These are phyloP conservation scores for Chondrilla cf. caribensis DNA, from an alignment of 37 sponge, comb jelly and placozoan genomes.

Conservation along the genomic window DNA sequence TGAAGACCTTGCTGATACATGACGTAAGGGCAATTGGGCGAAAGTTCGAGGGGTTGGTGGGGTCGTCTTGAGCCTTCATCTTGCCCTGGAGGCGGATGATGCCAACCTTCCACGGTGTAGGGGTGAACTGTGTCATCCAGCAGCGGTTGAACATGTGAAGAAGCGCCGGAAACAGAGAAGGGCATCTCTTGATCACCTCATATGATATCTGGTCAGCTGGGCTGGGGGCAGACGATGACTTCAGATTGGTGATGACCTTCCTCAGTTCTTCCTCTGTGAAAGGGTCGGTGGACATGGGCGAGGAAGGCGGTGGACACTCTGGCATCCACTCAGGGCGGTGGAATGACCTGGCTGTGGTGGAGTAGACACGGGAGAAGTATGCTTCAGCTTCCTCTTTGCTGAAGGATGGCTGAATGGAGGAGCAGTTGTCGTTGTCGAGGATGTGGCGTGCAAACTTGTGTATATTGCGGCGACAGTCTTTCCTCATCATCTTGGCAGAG, in stretches of 20 bases:
- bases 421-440: background rate
- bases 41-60: background rate
- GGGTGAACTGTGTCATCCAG: background rate
- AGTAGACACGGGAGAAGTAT: background rate
- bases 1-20: constrained; percentile 2
- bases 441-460: background rate
- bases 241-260: background rate
- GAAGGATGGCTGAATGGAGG: background rate
- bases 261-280: background rate
- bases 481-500: background rate
- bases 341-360: background rate
- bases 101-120: background rate
- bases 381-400: background rate
- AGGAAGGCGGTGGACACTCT: background rate
- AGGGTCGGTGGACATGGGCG: background rate
- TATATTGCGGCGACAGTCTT: constrained; percentile 3
- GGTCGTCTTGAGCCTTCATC: background rate
- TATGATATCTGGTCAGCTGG: constrained; percentile 10
- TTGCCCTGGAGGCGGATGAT: constrained; percentile 9
- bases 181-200: constrained; percentile 15
- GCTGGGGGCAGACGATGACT: background rate
- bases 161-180: constrained; percentile 9
- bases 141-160: background rate
- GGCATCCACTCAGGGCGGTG: background rate
- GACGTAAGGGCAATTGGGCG: constrained; percentile 19